Percentiles rank a stretch among this genome's conserved stretches.
Evolutionary conservation across 2,113 vertebrate species (phyloP).

Genomic region (Brienomyrus brachyistius): DNA sequence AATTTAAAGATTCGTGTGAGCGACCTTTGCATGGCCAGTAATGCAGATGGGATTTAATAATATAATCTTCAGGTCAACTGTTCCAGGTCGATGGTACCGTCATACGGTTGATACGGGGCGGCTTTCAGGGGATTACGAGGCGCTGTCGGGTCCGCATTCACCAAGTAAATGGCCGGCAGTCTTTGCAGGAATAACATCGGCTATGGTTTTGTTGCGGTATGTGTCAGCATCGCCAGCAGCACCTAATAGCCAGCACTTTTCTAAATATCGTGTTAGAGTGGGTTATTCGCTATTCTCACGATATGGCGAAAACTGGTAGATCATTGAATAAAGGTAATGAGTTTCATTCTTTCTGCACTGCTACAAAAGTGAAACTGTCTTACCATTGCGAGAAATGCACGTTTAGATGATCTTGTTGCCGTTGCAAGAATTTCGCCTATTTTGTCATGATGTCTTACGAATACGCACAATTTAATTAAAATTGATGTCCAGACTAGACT

Average conservation of each 20-base stretch:
- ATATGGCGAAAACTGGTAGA: background rate
- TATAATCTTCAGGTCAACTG: slow-evolving; percentile 43
- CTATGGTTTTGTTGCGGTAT: background rate
- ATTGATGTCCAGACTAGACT: background rate
- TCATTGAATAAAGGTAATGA: background rate
- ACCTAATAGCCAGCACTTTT: background rate
- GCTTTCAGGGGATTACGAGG: slow-evolving; percentile 46
- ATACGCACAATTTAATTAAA: background rate
- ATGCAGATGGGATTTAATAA: slow-evolving; percentile 35
- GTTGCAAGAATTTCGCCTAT: background rate
- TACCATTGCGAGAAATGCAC: background rate
- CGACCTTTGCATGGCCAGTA: background rate
- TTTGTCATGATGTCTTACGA: background rate
- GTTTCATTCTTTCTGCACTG: background rate
- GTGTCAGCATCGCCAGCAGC: background rate
- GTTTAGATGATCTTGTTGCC: background rate
- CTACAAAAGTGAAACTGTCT: background rate
- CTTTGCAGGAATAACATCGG: background rate
- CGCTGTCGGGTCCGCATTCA: slow-evolving; percentile 20
- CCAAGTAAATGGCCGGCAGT: background rate
- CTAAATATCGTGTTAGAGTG: background rate
- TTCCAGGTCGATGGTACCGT: slow-evolving; percentile 38
- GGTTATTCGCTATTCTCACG: background rate
- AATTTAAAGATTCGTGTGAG: background rate
- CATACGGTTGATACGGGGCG: slow-evolving; percentile 23